Evolutionary conservation across 2,888 invertebrate genomes (phyloP).

Genomic region (Zygaena filipendulae): DNA sequence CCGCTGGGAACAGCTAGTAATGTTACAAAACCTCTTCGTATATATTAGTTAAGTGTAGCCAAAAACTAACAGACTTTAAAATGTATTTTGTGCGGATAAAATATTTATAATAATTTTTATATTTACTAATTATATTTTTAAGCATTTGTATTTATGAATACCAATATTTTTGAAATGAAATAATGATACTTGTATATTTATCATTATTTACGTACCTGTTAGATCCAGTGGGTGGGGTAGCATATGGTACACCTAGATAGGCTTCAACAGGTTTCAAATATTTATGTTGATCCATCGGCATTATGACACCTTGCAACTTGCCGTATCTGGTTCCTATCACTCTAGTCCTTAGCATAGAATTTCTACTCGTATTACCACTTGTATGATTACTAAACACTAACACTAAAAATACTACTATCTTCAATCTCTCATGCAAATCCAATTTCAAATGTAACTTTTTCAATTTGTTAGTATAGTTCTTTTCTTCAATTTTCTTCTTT

Average conservation of each 20-base stretch:
- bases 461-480: constrained; percentile 11
- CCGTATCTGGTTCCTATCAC: constrained; percentile 88
- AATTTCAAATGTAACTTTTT: constrained; percentile 21
- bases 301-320: constrained; percentile 82
- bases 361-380: constrained; percentile 55
- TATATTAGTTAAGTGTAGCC: no score
- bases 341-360: constrained; percentile 80
- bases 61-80: no score
- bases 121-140: no score
- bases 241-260: constrained; percentile 88
- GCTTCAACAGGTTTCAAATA: constrained; percentile 82
- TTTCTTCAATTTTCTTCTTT: constrained; percentile 15
- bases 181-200: no score
- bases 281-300: constrained; percentile 82
- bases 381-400: constrained; percentile 40
- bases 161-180: no score
- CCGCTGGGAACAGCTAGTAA: no score
- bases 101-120: no score
- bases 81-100: no score
- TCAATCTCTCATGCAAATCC: constrained; percentile 29
- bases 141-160: no score
- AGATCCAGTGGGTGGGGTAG: constrained; percentile 84
- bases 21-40: no score
- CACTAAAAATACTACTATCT: constrained; percentile 39
- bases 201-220: constrained; percentile 79